Evolutionary conservation across 2,797 vertebrate species (phyloP), one percentile per base, ranked within the genome.

Genomic region (Sarcophilus harrisii): DNA sequence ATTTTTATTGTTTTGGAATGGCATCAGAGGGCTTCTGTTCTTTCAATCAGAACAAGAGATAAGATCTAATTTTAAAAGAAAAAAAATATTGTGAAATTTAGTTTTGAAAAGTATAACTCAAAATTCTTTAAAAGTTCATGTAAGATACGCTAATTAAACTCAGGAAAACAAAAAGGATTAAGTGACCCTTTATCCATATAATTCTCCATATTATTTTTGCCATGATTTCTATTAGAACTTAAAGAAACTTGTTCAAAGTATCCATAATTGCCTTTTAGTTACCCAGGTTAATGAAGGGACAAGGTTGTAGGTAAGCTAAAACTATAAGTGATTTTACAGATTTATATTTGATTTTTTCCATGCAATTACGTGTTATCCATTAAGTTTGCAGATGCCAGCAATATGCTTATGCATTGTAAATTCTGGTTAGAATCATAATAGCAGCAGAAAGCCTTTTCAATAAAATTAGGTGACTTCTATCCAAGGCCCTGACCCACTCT

Each of bases 361-460:
- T 54, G 29, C 21, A 97, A 4, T 95, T n/a, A 95, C 32, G 94
- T 6, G 96, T 92, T 94, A 95, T 32, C 58, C 94, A 16, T 91
- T 97, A 90, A 96, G 91, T 49, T 93, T 96, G 57, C 90, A 96
- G 92, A 92, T 95, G 38, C 92, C 91, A 95, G 54, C 38, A 95
- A 5, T 96, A 62, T 55, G 93, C 95, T 96, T 98, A 27, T 96
- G 89, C 16, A 58, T 0, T 93, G 94, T 97, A 96, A 92, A 93
- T 96, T 62, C 89, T 96, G 28, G 52, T 96, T 27, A 92, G 58
- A 96, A 92, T 92, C 95, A 94, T 49, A 27, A 87, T 92, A 96
- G 55, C 32, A 81, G 45, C 90, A 95, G 55, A 87, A 49, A 11
- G 9, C 8, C 21, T 81, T 73, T 73, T 4, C 2, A 49, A 24